These are phyloP conservation scores for Catonia carolina DNA, from an alignment of 2,888 invertebrate genomes.

Conservation along the genomic window DNA sequence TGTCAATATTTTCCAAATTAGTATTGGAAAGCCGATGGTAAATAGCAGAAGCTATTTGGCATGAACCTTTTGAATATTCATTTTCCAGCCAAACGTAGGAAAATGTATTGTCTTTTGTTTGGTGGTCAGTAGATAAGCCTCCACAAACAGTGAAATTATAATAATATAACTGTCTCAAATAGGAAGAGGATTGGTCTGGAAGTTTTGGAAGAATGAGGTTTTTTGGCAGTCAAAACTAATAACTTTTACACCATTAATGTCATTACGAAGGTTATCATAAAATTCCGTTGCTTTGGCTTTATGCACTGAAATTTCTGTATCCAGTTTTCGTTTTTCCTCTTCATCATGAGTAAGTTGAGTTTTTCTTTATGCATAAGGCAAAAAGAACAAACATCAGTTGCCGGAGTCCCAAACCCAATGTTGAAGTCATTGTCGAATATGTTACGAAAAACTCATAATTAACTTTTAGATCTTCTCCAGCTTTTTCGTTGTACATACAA, in stretches of 20 bases:
- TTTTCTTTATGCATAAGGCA: not conserved
- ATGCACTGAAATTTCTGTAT: not conserved
- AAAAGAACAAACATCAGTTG: conserved; percentile 7
- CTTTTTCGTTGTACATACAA: too few relatives aligned
- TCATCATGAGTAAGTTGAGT: not conserved
- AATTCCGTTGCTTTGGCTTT: conserved; percentile 4
- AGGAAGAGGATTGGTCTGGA: conserved; percentile 39
- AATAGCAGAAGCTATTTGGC: conserved; percentile 37
- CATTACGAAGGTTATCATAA: not conserved
- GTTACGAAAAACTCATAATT: not conserved
- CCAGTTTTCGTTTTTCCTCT: conserved; percentile 4
- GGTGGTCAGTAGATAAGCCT: conserved; percentile 34
- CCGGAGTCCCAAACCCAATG: conserved; percentile 1
- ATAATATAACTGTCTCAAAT: conserved; percentile 37
- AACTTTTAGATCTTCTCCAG: too few relatives aligned
- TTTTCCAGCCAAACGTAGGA: conserved; percentile 37
- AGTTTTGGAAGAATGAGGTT: conserved; percentile 37
- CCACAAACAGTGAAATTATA: conserved; percentile 39
- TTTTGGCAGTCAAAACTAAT: conserved; percentile 38
- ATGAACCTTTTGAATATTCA: conserved; percentile 35
- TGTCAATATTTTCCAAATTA: not conserved
- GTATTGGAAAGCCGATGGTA: conserved; percentile 18
- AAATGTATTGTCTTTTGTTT: conserved; percentile 33
- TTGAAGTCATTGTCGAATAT: conserved; percentile 6
- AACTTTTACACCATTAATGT: not conserved